Base-by-base conservation (phyloP, 2,113 vertebrate genomes). In the Gymnobelideus leadbeateri region DNA sequence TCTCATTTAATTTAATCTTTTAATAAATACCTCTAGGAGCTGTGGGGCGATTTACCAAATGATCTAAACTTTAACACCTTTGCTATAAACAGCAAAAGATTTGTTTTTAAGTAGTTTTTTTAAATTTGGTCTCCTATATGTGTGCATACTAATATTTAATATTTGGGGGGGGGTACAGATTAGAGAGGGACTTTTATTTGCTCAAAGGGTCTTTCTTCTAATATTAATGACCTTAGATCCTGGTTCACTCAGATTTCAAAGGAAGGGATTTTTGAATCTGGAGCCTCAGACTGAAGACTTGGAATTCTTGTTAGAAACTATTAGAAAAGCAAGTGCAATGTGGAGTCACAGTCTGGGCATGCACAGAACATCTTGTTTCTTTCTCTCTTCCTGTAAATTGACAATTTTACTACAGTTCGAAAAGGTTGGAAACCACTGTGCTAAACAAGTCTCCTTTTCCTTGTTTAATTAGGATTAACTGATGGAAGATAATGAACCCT, bases 31-130 rank as follows among this genome's bases (percentile, higher is more conserved):
- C 91, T 90, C 49, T 91, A 89, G 25, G 28, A 49, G 7, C 50
- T 90, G 77, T 96, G 95, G 91, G 89, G 9, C 47, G 92, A 94
- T 43, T 53, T 51, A 93, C 11, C 52, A 94, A 37, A 89, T 91
- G 19, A 31, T 49, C 0, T 61, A 93, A 92, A 91, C 3, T 9
- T 19, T 37, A 89, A 89, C 12, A 94, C 49, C 11, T 54, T 10
- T 51, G 61, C 8, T 93, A 57, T 92, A 93, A 95, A 57, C 0
- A 94, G 28, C 46, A 91, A 93, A 90, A 43, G 28, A 14, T 12
- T 90, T 84, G 19, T 84, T 84, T 94, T 1, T 49, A 96, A 95
- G 77, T 93, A 24, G 21, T 2, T 49, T 51, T 51, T 90, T 90
- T 90, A 84, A 19, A n/a, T 84, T 84, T 84, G 21, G 16, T 84